Evolutionary conservation across 2,113 vertebrate species (phyloP).

Genomic region (Tringa solitaria): DNA sequence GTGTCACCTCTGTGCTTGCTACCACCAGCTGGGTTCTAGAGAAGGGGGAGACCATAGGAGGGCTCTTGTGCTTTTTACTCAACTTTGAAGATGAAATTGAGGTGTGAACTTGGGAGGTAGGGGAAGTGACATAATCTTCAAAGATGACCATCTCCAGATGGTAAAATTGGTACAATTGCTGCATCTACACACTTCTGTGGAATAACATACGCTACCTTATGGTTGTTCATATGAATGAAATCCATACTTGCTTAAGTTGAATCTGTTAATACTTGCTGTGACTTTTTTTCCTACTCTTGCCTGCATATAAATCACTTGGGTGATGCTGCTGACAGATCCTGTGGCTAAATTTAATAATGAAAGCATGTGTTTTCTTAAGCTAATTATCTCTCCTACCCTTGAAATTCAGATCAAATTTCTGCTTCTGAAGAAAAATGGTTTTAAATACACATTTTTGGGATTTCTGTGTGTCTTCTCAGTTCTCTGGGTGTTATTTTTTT

Average conservation of each 20-base stretch:
- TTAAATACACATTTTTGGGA: accelerated
- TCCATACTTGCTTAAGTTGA: neutral
- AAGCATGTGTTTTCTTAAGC: neutral
- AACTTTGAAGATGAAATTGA: neutral
- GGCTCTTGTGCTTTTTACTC: neutral
- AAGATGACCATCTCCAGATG: accelerated
- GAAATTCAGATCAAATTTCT: constrained; percentile 17
- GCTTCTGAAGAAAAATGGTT: neutral
- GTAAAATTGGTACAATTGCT: accelerated
- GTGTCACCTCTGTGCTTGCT: accelerated
- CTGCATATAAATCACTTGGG: constrained; percentile 2
- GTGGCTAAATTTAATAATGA: constrained; percentile 7
- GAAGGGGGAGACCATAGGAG: accelerated
- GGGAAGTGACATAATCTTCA: accelerated
- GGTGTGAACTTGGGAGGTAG: no score
- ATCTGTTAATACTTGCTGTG: neutral
- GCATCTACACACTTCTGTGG: neutral
- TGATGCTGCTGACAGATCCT: neutral
- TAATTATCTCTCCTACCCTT: constrained; percentile 21
- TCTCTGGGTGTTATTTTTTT: neutral
- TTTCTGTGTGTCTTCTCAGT: neutral
- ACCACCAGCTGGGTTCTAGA: no score
- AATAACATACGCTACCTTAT: accelerated
- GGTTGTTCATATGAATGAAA: neutral
- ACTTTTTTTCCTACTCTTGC: neutral